Evolutionary conservation across 2,888 invertebrate genomes (phyloP).

Genomic region (Gisinianus flammeolus): DNA sequence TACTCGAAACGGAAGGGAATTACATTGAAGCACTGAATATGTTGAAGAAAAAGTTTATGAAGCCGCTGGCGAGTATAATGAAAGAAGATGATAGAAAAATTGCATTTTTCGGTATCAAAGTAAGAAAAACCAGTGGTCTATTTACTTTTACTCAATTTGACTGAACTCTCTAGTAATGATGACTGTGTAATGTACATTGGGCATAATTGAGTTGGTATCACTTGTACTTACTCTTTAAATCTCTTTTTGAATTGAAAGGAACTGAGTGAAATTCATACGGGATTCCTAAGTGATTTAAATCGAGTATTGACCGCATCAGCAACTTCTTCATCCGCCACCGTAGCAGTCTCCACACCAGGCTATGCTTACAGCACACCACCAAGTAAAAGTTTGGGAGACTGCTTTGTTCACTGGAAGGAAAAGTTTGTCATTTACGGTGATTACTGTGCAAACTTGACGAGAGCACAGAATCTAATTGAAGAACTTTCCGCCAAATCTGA

Average conservation of each 20-base stretch:
- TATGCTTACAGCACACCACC: constrained; percentile 62
- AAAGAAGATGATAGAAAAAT: constrained; percentile 75
- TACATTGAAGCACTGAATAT: constrained; percentile 92
- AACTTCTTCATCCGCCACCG: constrained; percentile 27
- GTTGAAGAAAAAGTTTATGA: constrained; percentile 78
- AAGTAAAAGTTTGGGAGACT: constrained; percentile 71
- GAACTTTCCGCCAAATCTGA: constrained; percentile 73
- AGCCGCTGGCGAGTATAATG: constrained; percentile 75
- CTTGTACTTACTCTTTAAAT: no score
- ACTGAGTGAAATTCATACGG: constrained; percentile 82
- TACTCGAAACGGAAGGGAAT: constrained; percentile 96
- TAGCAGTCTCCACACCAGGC: constrained; percentile 64
- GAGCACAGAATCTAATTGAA: constrained; percentile 85
- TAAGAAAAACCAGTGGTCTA: constrained; percentile 60
- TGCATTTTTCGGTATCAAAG: constrained; percentile 91
- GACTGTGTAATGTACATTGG: background rate
- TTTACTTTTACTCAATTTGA: background rate
- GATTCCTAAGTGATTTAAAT: constrained; percentile 79
- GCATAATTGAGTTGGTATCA: no score
- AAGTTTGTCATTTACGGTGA: constrained; percentile 91
- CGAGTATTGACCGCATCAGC: constrained; percentile 65
- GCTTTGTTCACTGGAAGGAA: constrained; percentile 89
- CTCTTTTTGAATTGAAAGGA: no score
- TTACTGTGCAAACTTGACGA: constrained; percentile 92
- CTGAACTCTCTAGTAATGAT: background rate